Base-by-base conservation (phyloP, 2,797 vertebrate species). In the Acanthornis magna region DNA sequence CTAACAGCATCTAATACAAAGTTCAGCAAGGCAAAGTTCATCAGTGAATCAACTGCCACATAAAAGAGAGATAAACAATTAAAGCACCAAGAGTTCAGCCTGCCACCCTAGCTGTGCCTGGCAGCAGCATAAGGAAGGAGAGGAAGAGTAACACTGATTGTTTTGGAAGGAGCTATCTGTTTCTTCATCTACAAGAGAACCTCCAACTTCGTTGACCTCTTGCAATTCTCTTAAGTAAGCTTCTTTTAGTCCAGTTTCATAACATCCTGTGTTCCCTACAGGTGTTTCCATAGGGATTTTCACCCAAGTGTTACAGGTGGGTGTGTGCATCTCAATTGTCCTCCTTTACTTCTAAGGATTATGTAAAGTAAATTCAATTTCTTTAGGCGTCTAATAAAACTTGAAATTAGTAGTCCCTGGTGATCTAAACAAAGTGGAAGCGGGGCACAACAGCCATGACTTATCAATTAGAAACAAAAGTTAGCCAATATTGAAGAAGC, bases 11-110 rank as follows among this genome's bases (percentile, higher is more conserved):
- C 23, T n/a, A 78, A 91, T 40, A 83, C 92, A 82, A 94, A 96
- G 93, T 81, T 88, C 88, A 93, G 32, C 40, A 66, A 86, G 79
- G 43, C 85, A 94, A 93, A 93, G 91, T 81, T 94, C 73, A 92
- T 60, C 83, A 43, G 36, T 32, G 70, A 96, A 92, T 63, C 38
- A 92, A 95, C 53, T 81, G 70, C 76, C 70, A 90, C 40, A 73
- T 38, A 81, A 78, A 88, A 53, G 15, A 68, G n/a, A 88, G 62
- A 91, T 68, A 91, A 91, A 89, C 84, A 63, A 93, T 75, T 65
- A 91, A 88, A 88, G 70, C 45, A 66, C 54, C 40, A 53, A 11
- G 36, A 84, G 42, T 19, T 75, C 74, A 63, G 80, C 40, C 42
- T 75, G 85, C 45, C 38, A 85, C 45, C 45, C 45, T 63, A 34